Base-by-base conservation (phyloP, 1,140 invertebrate genomes). In the Eupristina koningsbergeri region DNA sequence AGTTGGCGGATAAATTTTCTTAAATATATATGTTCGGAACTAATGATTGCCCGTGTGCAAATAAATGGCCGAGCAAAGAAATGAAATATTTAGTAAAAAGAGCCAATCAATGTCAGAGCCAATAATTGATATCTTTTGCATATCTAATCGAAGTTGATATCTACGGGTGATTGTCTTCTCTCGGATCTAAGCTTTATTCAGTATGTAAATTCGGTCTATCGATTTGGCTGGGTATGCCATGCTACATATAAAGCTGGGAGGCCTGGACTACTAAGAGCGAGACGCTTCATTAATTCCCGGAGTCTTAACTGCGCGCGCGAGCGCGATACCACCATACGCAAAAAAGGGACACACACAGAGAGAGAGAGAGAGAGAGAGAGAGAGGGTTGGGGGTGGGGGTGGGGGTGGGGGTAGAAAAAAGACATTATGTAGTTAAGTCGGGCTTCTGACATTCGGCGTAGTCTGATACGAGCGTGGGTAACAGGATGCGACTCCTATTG, bases 381-480 rank as follows among this genome's bases (percentile, higher is more conserved):
- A 45, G 41, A 45, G 41, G 11, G n/a, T n/a, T n/a, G n/a, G n/a
- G 41, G 11, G 41, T 7, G 41, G 11, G 41, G 11, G 41, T 7
- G 41, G 41, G 11, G 41, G 6, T 7, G 41, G 11, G n/a, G 63
- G 58, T 45, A 77, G 69, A 81, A 50, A 63, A 47, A 39, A 81
- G 74, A 53, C 69, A 80, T 80, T 80, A 85, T 67, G 63, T 85
- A 81, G 83, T 80, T 74, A 84, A 84, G 83, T 84, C 69, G 79
- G 84, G 84, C 84, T 85, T 85, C 84, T 79, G 84, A 85, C 84
- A 85, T 85, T 85, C 79, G 84, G 84, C 84, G 84, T 85, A 85
- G 84, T 81, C 81, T 85, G 84, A 85, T 80, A 85, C 79, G 84
- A 85, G 84, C 84, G 79, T 85, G 84, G 84, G 84, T 85, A 85